Conservation (phyloP, 2,888 invertebrate species). For the Heteropelma amictum region DNA sequence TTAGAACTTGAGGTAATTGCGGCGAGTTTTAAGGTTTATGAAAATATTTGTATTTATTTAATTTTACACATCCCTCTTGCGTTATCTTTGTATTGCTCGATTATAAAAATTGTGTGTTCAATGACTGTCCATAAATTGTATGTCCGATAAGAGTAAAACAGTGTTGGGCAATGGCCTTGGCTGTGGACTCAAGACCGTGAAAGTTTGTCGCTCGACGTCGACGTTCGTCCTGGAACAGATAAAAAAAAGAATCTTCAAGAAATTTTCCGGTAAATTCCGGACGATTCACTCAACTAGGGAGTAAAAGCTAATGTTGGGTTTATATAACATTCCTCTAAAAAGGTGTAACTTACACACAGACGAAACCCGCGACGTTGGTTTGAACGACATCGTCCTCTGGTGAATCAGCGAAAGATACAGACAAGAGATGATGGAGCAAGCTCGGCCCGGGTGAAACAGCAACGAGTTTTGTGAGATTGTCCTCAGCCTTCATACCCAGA, state of each 20-base stretch:
- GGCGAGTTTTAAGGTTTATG: slow-evolving; percentile 3
- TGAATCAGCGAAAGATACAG: slow-evolving; percentile 91
- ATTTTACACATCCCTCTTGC: not conserved
- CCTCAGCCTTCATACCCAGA: slow-evolving; percentile 95
- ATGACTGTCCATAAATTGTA: slow-evolving; percentile 97
- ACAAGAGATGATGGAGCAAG: slow-evolving; percentile 92
- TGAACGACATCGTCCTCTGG: slow-evolving; percentile 91
- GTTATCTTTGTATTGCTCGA: slow-evolving; percentile 31
- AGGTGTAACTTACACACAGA: slow-evolving; percentile 88
- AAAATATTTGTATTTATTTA: slow-evolving; percentile 44
- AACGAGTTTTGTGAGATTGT: slow-evolving; percentile 94
- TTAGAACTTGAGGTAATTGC: no score
- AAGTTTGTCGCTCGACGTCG: slow-evolving; percentile 90
- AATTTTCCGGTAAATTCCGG: no score
- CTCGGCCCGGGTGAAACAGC: slow-evolving; percentile 86
- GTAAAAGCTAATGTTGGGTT: no score
- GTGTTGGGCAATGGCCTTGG: slow-evolving; percentile 95
- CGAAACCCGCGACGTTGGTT: slow-evolving; percentile 93
- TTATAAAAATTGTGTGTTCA: slow-evolving; percentile 72
- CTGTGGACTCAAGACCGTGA: slow-evolving; percentile 95
- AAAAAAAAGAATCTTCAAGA: no score
- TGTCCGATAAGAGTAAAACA: slow-evolving; percentile 91
- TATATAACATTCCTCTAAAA: not conserved
- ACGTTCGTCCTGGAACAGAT: slow-evolving; percentile 88
- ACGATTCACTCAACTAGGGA: no score